phyloP scores from a whole-genome alignment of 1,140 invertebrate species.

The Apis cerana region DNA sequence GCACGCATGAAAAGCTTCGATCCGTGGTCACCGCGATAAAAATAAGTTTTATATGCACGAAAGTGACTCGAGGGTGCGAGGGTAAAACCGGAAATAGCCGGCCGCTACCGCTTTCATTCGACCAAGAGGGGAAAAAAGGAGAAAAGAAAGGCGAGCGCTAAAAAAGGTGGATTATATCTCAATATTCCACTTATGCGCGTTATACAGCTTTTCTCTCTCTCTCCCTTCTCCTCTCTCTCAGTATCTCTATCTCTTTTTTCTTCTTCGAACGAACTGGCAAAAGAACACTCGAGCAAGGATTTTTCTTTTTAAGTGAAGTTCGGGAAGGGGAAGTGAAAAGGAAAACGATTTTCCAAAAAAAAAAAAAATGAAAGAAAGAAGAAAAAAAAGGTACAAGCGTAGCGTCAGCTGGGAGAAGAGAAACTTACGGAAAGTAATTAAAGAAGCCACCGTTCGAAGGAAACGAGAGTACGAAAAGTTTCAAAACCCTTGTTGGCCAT shows the following conservation, averaged over 20 bases:
- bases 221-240: neutral
- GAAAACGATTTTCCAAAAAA: slow-evolving; percentile 18
- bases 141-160: too few species aligned
- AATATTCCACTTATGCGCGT: slow-evolving; percentile 1
- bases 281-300: neutral
- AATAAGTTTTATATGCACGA: slow-evolving; percentile 16
- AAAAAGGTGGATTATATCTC: neutral
- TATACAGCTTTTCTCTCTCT: neutral
- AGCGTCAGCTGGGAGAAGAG: neutral
- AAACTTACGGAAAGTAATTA: slow-evolving; percentile 29
- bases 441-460: neutral
- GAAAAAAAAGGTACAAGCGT: too few species aligned
- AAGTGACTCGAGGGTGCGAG: neutral
- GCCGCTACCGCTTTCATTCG: too few species aligned
- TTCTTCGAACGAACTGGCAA: neutral
- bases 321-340: slow-evolving; percentile 16
- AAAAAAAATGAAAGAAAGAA: neutral
- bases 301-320: slow-evolving; percentile 6
- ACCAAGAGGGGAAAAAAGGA: neutral
- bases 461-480: slow-evolving; percentile 1
- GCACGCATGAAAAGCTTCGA: slow-evolving; percentile 6
- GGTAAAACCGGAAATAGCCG: slow-evolving; percentile 6
- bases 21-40: neutral
- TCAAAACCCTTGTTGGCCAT: neutral
- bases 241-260: too few species aligned